A percentile compares a stretch with the other conserved stretches of the same genome.
Evolutionary conservation across 2,797 vertebrate genomes (phyloP).

Genomic region (Enteromius thamalakanensis): DNA sequence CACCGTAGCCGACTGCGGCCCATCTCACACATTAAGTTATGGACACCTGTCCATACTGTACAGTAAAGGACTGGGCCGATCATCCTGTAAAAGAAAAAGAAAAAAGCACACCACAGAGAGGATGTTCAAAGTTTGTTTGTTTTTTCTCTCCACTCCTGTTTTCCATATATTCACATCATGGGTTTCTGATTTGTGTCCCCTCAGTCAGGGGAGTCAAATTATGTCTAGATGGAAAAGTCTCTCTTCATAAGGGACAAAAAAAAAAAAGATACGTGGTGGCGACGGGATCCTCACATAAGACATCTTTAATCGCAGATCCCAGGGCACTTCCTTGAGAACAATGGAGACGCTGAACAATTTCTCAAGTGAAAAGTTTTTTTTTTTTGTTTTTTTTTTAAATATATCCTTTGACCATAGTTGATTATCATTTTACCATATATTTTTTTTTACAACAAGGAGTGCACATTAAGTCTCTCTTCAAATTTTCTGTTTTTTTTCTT

Average conservation of each 20-base stretch:
- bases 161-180: constrained; percentile 50
- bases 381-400: constrained; percentile 51
- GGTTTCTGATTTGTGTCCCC: constrained; percentile 1
- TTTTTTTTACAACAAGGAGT: constrained; percentile 49
- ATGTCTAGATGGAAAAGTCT: constrained; percentile 16
- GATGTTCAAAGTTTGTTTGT: background rate
- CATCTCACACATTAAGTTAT: constrained; percentile 28
- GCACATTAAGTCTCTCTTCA: constrained; percentile 65
- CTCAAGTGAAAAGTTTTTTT: constrained; percentile 37
- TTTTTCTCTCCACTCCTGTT: background rate
- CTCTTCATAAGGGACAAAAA: background rate
- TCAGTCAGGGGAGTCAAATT: background rate
- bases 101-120: constrained; percentile 50
- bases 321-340: constrained; percentile 54
- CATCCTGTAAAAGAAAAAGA: constrained; percentile 39
- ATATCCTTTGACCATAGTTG: constrained; percentile 55
- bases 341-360: constrained; percentile 39
- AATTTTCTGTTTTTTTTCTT: constrained; percentile 80
- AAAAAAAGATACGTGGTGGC: background rate
- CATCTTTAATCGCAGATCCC: constrained; percentile 34
- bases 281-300: constrained; percentile 6
- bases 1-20: constrained; percentile 39
- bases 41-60: constrained; percentile 61
- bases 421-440: constrained; percentile 54
- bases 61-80: constrained; percentile 17